phyloP scores from a whole-genome alignment of 2,888 invertebrate species.

The Synanthedon andrenaeformis region DNA sequence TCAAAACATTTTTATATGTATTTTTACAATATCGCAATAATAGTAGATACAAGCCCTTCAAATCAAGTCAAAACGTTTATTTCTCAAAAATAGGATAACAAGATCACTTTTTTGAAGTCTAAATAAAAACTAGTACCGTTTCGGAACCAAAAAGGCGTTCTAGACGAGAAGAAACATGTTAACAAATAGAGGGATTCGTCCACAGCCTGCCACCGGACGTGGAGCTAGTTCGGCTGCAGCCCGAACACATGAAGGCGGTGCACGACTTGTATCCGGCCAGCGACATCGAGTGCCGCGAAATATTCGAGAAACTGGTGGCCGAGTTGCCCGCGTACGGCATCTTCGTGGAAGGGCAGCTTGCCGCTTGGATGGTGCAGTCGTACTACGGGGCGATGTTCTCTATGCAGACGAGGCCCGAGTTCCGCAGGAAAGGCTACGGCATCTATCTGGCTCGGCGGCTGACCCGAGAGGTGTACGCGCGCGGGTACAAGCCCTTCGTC shows the following conservation, averaged over 20 bases:
- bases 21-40: too few relatives aligned
- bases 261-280: conserved; percentile 90
- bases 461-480: conserved; percentile 74
- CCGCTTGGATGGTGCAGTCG: conserved; percentile 92
- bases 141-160: too few relatives aligned
- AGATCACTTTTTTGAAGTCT: too few relatives aligned
- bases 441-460: conserved; percentile 78
- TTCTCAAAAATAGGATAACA: too few relatives aligned
- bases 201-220: conserved; percentile 74
- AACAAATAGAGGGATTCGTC: neutral
- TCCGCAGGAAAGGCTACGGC: conserved; percentile 81
- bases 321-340: conserved; percentile 85
- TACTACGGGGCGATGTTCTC: conserved; percentile 94
- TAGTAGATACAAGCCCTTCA: too few relatives aligned
- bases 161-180: too few relatives aligned
- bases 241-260: conserved; percentile 84
- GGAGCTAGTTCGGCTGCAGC: conserved; percentile 80
- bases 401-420: conserved; percentile 87
- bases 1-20: too few relatives aligned
- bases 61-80: too few relatives aligned
- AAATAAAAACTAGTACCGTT: too few relatives aligned
- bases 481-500: conserved; percentile 87
- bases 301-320: conserved; percentile 83
- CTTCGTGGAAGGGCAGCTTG: conserved; percentile 80
- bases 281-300: conserved; percentile 87